Conservation (phyloP, 2,888 invertebrate genomes). For the Drosophila quinaria region DNA sequence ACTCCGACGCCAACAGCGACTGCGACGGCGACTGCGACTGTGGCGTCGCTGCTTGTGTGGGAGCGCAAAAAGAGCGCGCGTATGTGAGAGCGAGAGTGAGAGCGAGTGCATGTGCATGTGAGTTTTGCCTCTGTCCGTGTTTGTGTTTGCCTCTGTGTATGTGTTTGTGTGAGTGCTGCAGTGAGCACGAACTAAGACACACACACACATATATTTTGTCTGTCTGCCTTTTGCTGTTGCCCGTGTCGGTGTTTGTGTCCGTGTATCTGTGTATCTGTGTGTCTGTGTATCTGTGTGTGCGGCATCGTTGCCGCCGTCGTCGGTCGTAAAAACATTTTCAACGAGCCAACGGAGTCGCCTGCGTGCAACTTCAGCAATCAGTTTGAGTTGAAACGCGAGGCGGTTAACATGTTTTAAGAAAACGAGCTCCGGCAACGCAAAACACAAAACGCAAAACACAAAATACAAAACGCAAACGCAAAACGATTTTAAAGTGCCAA, state of each 20-base stretch:
- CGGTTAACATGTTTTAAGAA: conserved; percentile 84
- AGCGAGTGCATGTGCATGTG: conserved; percentile 34
- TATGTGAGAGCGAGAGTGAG: conserved; percentile 62
- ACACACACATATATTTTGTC: conserved; percentile 50
- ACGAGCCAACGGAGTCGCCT: conserved; percentile 84
- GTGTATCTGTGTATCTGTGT: conserved; percentile 15
- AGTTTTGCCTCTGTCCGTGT: neutral
- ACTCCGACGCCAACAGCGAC: conserved; percentile 34
- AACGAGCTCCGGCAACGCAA: conserved; percentile 75
- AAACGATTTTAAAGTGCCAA: conserved; percentile 57
- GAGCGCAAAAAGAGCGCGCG: conserved; percentile 52
- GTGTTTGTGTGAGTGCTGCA: conserved; percentile 52
- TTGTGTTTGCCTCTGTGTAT: conserved; percentile 40
- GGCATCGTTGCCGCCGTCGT: conserved; percentile 46
- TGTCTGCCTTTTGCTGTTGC: conserved; percentile 55
- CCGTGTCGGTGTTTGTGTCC: conserved; percentile 23
- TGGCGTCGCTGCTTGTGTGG: conserved; percentile 32
- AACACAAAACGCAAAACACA: conserved; percentile 33
- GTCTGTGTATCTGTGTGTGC: conserved; percentile 26
- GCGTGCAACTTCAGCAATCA: conserved; percentile 84
- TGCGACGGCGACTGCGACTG: conserved; percentile 16
- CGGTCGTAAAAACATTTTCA: conserved; percentile 79
- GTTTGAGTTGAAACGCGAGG: conserved; percentile 86
- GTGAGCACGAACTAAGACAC: conserved; percentile 47
- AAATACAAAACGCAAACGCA: conserved; percentile 32